A percentile compares a stretch with the other conserved stretches of the same genome.
Conservation (phyloP, 2,888 invertebrate genomes). For the Eurois occulta region DNA sequence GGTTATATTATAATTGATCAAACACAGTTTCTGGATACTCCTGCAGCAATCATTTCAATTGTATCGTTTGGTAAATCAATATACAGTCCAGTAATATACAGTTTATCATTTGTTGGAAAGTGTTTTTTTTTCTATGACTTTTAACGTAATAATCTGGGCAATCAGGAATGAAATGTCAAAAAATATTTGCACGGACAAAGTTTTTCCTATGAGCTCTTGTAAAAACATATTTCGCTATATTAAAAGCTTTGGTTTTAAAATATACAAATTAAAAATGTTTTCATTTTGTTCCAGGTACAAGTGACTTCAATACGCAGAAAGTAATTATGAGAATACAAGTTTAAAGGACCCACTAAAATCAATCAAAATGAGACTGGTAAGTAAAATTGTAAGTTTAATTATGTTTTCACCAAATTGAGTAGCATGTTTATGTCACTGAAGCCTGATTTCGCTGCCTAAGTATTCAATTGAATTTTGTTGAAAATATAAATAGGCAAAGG, state of each 20-base stretch:
- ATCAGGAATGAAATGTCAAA: not conserved
- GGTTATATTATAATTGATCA: not conserved
- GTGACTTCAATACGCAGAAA: conserved; percentile 71
- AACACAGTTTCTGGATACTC: not conserved
- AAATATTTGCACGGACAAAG: not conserved
- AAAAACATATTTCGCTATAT: not conserved
- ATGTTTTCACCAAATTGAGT: conserved; percentile 4
- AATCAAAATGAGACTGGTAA: conserved; percentile 88
- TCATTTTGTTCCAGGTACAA: conserved; percentile 81
- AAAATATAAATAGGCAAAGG: conserved; percentile 84
- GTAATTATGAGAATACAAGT: conserved; percentile 74
- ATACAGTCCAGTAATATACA: too few relatives aligned
- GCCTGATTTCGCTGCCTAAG: conserved; percentile 44
- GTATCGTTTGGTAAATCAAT: not conserved
- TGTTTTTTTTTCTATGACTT: not conserved
- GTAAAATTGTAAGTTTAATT: conserved; percentile 59
- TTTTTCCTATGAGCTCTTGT: not conserved
- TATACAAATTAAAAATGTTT: conserved; percentile 23
- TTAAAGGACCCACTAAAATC: conserved; percentile 66
- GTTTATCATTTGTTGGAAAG: not conserved
- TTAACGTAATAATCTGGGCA: not conserved
- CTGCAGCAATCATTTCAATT: not conserved
- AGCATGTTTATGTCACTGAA: conserved; percentile 11
- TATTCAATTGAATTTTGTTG: conserved; percentile 72
- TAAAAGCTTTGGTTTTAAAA: not conserved